Evolutionary conservation across 1,140 invertebrate species (phyloP).

Genomic region (Tetranychus cinnabarinus): DNA sequence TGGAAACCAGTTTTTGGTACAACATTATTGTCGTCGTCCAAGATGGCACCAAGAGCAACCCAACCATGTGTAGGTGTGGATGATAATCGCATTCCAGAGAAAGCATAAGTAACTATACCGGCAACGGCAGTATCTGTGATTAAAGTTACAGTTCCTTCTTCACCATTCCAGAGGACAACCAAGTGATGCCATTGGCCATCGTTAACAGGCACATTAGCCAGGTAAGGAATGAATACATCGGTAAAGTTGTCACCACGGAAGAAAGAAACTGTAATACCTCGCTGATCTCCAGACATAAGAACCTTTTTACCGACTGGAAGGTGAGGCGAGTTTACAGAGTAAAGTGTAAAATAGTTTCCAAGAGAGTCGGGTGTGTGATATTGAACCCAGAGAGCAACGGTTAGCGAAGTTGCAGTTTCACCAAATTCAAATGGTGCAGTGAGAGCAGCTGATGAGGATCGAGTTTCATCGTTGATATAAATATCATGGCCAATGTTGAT

Average conservation of each 20-base stretch:
- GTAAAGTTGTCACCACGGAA: slow-evolving; percentile 48
- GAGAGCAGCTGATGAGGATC: slow-evolving; percentile 59
- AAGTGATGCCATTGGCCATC: slow-evolving; percentile 93
- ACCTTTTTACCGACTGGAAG: slow-evolving; percentile 48
- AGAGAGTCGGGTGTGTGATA: slow-evolving; percentile 66
- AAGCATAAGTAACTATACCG: slow-evolving; percentile 22
- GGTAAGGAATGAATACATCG: slow-evolving; percentile 72
- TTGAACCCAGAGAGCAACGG: slow-evolving; percentile 84
- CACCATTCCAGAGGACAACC: slow-evolving; percentile 75
- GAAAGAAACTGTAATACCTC: slow-evolving; percentile 62
- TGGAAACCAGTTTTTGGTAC: slow-evolving; percentile 72
- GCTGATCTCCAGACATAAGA: slow-evolving; percentile 65
- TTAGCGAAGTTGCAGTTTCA: slow-evolving; percentile 41
- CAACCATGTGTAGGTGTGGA: slow-evolving; percentile 40
- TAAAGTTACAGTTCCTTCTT: slow-evolving; percentile 46
- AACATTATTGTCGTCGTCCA: slow-evolving; percentile 37
- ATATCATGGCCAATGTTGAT: slow-evolving; percentile 88
- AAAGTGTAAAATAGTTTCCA: slow-evolving; percentile 80
- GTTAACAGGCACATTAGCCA: slow-evolving; percentile 66
- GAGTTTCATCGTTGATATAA: slow-evolving; percentile 64
- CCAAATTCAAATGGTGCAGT: slow-evolving; percentile 64
- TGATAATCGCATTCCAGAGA: slow-evolving; percentile 1
- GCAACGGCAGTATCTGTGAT: slow-evolving; percentile 81
- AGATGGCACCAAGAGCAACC: slow-evolving; percentile 68
- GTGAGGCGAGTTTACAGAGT: slow-evolving; percentile 53